Percentiles rank a stretch among this genome's conserved stretches.
Conservation (phyloP, 2,797 vertebrate genomes). For the Danio kyathit region DNA sequence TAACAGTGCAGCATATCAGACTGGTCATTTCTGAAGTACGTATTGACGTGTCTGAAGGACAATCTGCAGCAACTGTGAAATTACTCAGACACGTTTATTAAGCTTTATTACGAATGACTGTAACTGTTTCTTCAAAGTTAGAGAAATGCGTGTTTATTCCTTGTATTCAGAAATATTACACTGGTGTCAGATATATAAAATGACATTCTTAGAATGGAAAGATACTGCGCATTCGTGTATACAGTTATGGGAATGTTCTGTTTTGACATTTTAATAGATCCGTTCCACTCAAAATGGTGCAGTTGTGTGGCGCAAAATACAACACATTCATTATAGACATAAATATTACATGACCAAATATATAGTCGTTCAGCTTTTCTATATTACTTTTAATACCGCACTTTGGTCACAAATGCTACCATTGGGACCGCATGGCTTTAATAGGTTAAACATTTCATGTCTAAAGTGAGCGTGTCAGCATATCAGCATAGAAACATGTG, state of each 20-base stretch:
- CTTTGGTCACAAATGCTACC: not conserved
- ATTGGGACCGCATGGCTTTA: not conserved
- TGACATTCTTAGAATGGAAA: not conserved
- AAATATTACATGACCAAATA: not conserved
- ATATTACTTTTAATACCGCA: not conserved
- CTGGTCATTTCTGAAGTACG: not conserved
- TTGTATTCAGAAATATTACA: not conserved
- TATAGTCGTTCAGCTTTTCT: not conserved
- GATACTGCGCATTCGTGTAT: not conserved
- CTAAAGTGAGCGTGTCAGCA: not conserved
- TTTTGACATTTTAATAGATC: not conserved
- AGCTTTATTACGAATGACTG: not conserved
- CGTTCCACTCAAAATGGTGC: too few species aligned
- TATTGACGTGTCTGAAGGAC: too few species aligned
- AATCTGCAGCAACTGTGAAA: not conserved
- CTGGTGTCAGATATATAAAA: not conserved
- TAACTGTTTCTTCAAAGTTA: not conserved
- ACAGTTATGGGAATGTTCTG: not conserved
- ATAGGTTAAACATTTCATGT: not conserved
- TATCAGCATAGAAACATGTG: not conserved
- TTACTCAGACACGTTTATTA: not conserved
- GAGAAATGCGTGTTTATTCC: not conserved
- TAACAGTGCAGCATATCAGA: not conserved
- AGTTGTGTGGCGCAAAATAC: not conserved
- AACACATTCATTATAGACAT: not conserved